Percentiles rank a stretch among this genome's conserved stretches.
These are phyloP conservation scores for Strigamia transsilvanica DNA, from an alignment of 2,888 invertebrate species.

Conservation along the genomic window DNA sequence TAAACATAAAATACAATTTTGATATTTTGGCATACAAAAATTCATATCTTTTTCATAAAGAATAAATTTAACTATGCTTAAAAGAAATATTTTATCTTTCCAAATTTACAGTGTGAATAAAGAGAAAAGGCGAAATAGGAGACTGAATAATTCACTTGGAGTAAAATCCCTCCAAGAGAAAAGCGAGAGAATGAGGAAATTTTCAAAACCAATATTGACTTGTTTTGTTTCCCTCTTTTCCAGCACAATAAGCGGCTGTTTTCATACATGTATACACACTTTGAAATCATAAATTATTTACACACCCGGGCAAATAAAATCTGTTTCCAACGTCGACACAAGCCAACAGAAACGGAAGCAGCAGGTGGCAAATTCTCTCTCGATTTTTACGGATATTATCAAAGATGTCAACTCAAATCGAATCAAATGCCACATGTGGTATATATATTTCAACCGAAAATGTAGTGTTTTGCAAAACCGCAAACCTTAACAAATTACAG, in stretches of 20 bases:
- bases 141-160: conserved; percentile 12
- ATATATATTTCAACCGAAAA: not conserved
- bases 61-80: too few relatives aligned
- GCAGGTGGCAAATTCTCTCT: conserved; percentile 37
- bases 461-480: not conserved
- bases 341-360: not conserved
- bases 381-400: conserved; percentile 32
- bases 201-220: conserved; percentile 20
- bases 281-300: conserved; percentile 39
- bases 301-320: conserved; percentile 2
- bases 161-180: not conserved
- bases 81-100: not conserved
- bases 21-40: not conserved
- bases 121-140: not conserved
- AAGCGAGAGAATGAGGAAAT: not conserved
- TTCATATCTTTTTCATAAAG: not conserved
- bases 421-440: conserved; percentile 11
- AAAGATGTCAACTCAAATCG: not conserved
- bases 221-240: conserved; percentile 28
- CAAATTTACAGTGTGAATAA: conserved; percentile 10
- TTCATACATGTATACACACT: conserved; percentile 8
- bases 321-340: conserved; percentile 3
- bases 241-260: not conserved
- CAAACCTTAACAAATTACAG: not conserved
- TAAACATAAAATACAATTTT: not conserved